Evolutionary conservation across 2,113 vertebrate genomes (phyloP).

Genomic region (Heptranchias perlo): DNA sequence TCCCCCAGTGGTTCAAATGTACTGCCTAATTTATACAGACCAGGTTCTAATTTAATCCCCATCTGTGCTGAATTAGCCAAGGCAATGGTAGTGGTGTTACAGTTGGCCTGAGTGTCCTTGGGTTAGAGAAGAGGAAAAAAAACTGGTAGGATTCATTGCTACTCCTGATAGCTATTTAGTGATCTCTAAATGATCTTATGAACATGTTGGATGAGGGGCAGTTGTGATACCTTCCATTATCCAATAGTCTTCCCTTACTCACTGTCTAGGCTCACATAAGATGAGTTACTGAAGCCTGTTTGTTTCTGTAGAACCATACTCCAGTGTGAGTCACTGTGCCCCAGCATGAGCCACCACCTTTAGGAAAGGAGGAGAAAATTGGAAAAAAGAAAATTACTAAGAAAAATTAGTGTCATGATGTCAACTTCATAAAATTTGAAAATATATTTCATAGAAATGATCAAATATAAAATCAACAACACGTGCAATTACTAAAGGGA

Average conservation of each 20-base stretch:
- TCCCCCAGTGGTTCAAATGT: background rate
- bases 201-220: background rate
- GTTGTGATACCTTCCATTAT: background rate
- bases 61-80: background rate
- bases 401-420: background rate
- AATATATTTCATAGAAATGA: background rate
- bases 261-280: background rate
- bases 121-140: background rate
- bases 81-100: background rate
- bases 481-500: background rate
- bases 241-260: background rate
- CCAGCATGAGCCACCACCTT: background rate
- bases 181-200: background rate
- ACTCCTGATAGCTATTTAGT: background rate
- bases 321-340: background rate
- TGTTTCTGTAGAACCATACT: background rate
- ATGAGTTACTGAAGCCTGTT: background rate
- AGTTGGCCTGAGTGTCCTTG: background rate
- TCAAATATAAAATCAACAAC: background rate
- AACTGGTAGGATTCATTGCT: background rate
- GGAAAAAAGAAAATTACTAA: background rate
- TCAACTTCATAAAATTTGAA: background rate
- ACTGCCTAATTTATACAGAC: background rate
- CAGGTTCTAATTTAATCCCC: constrained; percentile 7
- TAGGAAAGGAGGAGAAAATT: background rate